Conservation (phyloP, 2,888 invertebrate genomes). For the Biston betularia region DNA sequence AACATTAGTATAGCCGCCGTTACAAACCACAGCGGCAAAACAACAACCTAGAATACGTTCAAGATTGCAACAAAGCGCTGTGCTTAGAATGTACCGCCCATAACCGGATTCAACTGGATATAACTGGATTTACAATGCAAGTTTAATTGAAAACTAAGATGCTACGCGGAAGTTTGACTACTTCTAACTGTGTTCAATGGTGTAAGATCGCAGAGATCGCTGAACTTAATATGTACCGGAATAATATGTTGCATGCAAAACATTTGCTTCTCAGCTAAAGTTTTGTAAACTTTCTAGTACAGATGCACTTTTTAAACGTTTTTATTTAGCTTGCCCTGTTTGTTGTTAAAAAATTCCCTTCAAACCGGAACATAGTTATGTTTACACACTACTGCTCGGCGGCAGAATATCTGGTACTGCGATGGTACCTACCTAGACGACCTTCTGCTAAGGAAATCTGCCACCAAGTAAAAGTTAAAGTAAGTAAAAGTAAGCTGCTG, state of each 20-base stretch:
- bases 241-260: neutral
- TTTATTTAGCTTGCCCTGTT: too few relatives aligned
- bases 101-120: conserved; percentile 25
- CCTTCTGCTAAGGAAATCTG: too few relatives aligned
- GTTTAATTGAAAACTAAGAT: conserved; percentile 30
- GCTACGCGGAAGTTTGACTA: conserved; percentile 8
- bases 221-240: neutral
- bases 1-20: conserved; percentile 16
- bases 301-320: too few relatives aligned
- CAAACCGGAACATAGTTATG: too few relatives aligned
- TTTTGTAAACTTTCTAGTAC: neutral
- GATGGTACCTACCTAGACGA: too few relatives aligned
- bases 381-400: too few relatives aligned
- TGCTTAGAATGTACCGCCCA: conserved; percentile 6
- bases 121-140: conserved; percentile 32
- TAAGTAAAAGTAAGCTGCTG: too few relatives aligned
- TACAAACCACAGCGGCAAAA: conserved; percentile 20
- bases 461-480: too few relatives aligned
- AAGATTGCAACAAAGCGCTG: conserved; percentile 25
- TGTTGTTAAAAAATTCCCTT: too few relatives aligned
- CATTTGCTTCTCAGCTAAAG: neutral
- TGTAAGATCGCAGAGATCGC: conserved; percentile 19
- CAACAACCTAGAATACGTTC: conserved; percentile 26
- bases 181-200: conserved; percentile 18
- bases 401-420: too few relatives aligned